These are phyloP conservation scores for Spodoptera picta DNA, from an alignment of 2,888 invertebrate species.

Conservation along the genomic window DNA sequence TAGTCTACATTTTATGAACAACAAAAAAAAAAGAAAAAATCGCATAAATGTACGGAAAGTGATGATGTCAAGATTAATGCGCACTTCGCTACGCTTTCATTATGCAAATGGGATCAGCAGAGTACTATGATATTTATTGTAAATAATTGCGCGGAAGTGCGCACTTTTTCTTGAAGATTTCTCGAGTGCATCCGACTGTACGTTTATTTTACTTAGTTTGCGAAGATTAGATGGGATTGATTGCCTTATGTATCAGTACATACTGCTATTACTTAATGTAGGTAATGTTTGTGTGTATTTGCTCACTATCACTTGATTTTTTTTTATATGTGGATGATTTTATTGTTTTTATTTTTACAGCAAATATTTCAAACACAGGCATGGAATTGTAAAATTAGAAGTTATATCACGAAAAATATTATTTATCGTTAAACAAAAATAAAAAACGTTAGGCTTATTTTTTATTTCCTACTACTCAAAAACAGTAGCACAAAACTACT, in stretches of 20 bases:
- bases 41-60: conserved; percentile 31
- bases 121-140: conserved; percentile 47
- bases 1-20: no score
- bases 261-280: not conserved
- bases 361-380: no score
- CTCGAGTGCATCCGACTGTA: conserved; percentile 59
- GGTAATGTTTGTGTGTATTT: not conserved
- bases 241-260: conserved; percentile 3
- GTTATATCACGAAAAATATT: no score
- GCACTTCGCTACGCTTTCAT: conserved; percentile 44
- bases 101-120: conserved; percentile 50
- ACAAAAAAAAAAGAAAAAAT: conserved; percentile 1
- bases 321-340: conserved; percentile 3
- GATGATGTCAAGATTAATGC: conserved; percentile 28
- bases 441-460: no score
- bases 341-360: no score
- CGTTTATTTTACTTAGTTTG: conserved; percentile 42
- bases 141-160: conserved; percentile 60
- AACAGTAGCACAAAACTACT: no score
- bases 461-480: no score
- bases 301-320: conserved; percentile 24
- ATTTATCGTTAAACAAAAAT: no score
- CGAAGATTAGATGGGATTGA: conserved; percentile 28
- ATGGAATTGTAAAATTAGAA: no score
- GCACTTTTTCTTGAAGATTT: conserved; percentile 50